Percentiles rank a stretch among this genome's conserved stretches.
These are phyloP conservation scores for Catharus bicknelli DNA, from an alignment of 2,113 vertebrate genomes.

Conservation along the genomic window DNA sequence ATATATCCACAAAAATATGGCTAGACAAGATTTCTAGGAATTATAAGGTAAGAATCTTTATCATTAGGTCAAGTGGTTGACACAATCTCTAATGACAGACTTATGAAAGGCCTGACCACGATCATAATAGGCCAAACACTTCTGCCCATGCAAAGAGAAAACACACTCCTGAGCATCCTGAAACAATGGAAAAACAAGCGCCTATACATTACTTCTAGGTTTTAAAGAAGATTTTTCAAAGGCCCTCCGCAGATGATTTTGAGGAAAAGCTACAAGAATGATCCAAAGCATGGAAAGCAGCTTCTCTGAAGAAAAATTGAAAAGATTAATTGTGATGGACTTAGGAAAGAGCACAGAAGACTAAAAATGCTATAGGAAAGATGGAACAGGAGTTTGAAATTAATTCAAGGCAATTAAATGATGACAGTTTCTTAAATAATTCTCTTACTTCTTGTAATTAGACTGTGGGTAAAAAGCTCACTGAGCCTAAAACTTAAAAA, in stretches of 20 bases:
- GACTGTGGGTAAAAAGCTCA: neutral
- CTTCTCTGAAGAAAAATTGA: neutral
- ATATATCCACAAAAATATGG: neutral
- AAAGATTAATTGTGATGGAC: neutral
- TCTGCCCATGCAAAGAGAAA: neutral
- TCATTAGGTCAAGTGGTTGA: neutral
- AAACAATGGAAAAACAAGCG: neutral
- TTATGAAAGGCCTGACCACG: neutral
- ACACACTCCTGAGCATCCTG: neutral
- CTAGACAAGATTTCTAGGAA: neutral
- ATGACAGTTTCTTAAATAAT: slow-evolving; percentile 20
- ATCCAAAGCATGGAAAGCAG: neutral
- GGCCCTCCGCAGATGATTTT: neutral
- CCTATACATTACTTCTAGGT: neutral
- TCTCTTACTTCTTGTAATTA: slow-evolving; percentile 6
- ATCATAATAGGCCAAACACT: neutral
- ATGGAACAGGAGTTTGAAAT: neutral
- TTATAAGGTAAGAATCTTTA: neutral
- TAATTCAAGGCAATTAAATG: slow-evolving; percentile 24
- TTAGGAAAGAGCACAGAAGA: neutral
- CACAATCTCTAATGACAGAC: neutral
- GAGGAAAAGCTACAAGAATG: neutral
- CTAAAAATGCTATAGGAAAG: neutral
- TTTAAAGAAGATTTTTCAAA: neutral
- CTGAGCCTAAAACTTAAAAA: slow-evolving; percentile 2